These are phyloP conservation scores for Oryzias woworae DNA, from an alignment of 2,113 vertebrate genomes.

Conservation along the genomic window DNA sequence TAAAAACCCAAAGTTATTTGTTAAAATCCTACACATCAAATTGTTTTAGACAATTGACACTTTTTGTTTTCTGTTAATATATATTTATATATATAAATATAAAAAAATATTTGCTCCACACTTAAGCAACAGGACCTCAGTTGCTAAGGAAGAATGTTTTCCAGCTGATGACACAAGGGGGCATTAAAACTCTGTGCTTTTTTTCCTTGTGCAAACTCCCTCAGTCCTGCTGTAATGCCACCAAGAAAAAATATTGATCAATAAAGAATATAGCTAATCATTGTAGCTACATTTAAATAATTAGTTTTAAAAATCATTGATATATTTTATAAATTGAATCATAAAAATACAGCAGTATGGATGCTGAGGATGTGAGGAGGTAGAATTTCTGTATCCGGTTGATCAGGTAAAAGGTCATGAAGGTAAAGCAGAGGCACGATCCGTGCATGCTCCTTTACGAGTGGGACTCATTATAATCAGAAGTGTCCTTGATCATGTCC, in stretches of 20 bases:
- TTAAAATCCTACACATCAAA: too few relatives aligned
- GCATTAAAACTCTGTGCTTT: constrained; percentile 30
- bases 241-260: background rate
- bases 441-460: constrained; percentile 14
- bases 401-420: constrained; percentile 19
- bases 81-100: background rate
- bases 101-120: background rate
- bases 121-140: background rate
- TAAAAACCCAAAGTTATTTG: too few relatives aligned
- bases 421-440: constrained; percentile 1
- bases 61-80: too few relatives aligned
- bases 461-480: constrained; percentile 19
- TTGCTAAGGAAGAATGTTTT: background rate
- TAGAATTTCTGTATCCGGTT: background rate
- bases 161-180: constrained; percentile 8
- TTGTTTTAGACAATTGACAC: too few relatives aligned
- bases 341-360: background rate
- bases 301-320: too few relatives aligned
- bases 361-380: background rate
- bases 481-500: constrained; percentile 23
- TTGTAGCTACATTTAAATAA: background rate
- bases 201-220: background rate
- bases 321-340: background rate
- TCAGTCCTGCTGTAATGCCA: too few relatives aligned
- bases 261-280: constrained; percentile 10